Conservation (phyloP, 2,113 vertebrate genomes). For the Strix aluco region DNA sequence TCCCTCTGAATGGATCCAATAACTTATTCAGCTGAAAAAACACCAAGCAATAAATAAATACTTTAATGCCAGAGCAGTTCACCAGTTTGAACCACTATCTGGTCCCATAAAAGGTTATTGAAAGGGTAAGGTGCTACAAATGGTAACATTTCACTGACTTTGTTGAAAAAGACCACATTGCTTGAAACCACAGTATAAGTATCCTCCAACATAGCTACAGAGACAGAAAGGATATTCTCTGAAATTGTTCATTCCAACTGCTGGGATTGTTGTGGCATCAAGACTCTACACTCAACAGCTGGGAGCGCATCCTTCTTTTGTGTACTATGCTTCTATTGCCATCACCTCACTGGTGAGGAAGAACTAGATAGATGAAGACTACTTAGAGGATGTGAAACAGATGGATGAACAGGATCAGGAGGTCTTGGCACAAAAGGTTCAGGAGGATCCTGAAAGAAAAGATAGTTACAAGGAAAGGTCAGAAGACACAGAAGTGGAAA, state of each 20-base stretch:
- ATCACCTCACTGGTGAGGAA: neutral
- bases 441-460: neutral
- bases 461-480: neutral
- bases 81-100: neutral
- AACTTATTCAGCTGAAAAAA: neutral
- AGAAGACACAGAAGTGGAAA: neutral
- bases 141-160: neutral
- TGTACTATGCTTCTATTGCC: neutral
- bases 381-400: neutral
- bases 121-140: neutral
- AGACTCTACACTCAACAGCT: neutral
- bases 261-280: neutral
- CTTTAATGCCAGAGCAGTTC: neutral
- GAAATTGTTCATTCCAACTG: neutral
- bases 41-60: neutral
- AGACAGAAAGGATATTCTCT: neutral
- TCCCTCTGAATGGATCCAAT: neutral
- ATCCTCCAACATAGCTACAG: neutral
- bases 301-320: neutral
- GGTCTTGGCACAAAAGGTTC: neutral
- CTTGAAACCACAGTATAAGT: neutral
- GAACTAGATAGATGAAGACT: neutral
- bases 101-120: rapidly evolving
- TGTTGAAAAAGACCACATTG: neutral
- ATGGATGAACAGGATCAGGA: neutral